These are phyloP conservation scores for Pipra filicauda DNA, from an alignment of 2,113 vertebrate genomes.

Conservation along the genomic window DNA sequence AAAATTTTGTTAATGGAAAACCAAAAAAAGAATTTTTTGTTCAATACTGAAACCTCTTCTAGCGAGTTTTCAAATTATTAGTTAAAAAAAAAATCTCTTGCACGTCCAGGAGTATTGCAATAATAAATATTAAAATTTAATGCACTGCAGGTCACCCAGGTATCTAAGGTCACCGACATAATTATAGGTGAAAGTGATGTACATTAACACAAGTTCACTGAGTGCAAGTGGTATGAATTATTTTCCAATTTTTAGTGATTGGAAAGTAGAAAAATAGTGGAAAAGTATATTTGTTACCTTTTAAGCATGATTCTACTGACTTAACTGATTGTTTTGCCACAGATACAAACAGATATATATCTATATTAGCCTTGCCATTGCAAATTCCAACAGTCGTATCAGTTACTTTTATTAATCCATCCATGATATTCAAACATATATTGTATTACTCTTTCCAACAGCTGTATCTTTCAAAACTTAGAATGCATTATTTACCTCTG, in stretches of 20 bases:
- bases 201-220: background rate
- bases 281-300: background rate
- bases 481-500: background rate
- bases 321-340: background rate
- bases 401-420: background rate
- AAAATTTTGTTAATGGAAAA: background rate
- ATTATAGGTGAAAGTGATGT: background rate
- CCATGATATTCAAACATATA: background rate
- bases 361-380: background rate
- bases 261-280: background rate
- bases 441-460: background rate
- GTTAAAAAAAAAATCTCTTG: background rate
- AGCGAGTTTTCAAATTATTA: background rate
- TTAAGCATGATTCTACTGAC: background rate
- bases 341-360: background rate
- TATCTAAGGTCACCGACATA: background rate
- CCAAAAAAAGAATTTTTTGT: background rate
- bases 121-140: background rate
- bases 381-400: background rate
- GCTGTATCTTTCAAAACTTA: background rate
- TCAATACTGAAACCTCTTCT: background rate
- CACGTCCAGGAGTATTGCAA: fast-evolving
- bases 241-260: background rate
- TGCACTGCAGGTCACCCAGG: background rate
- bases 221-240: background rate